These are phyloP conservation scores for Pelagia noctiluca DNA, from an alignment of 30 jellyfish, hydroid and myxozoan species.

Conservation along the genomic window DNA sequence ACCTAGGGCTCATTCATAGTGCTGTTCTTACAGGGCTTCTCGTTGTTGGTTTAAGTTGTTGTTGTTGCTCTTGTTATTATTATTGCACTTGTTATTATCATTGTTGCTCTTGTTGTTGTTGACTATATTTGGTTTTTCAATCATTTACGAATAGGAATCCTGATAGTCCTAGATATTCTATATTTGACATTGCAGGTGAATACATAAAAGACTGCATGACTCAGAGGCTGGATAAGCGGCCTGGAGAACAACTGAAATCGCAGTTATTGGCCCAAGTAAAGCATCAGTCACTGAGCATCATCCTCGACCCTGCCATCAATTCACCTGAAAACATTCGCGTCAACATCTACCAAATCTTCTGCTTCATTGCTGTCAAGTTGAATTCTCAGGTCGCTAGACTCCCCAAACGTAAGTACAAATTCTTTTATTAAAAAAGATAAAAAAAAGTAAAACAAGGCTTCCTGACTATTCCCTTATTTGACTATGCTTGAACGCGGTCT, in stretches of 20 bases:
- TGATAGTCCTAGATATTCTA: too few relatives aligned
- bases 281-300: conserved; percentile 49
- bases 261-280: conserved; percentile 70
- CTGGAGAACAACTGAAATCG: conserved; percentile 67
- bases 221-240: conserved; percentile 49
- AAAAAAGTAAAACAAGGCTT: neutral
- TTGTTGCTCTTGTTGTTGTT: too few relatives aligned
- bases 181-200: conserved; percentile 56
- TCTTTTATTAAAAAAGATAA: neutral
- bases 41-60: too few relatives aligned
- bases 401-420: conserved; percentile 38
- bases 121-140: too few relatives aligned
- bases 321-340: conserved; percentile 34
- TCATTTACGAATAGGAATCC: too few relatives aligned
- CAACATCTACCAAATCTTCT: conserved; percentile 70
- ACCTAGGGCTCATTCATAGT: too few relatives aligned
- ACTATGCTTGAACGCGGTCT: neutral
- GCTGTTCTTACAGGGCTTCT: too few relatives aligned
- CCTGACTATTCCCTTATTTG: neutral
- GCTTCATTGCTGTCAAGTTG: conserved; percentile 65
- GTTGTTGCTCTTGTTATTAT: too few relatives aligned
- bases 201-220: conserved; percentile 72
- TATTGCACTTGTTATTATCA: too few relatives aligned
- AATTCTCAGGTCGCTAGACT: conserved; percentile 31
- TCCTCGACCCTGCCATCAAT: conserved; percentile 69